Percentiles rank a stretch among this genome's conserved stretches.
Conservation (phyloP, 2,888 invertebrate species). For the Lasioglossum villosulum region DNA sequence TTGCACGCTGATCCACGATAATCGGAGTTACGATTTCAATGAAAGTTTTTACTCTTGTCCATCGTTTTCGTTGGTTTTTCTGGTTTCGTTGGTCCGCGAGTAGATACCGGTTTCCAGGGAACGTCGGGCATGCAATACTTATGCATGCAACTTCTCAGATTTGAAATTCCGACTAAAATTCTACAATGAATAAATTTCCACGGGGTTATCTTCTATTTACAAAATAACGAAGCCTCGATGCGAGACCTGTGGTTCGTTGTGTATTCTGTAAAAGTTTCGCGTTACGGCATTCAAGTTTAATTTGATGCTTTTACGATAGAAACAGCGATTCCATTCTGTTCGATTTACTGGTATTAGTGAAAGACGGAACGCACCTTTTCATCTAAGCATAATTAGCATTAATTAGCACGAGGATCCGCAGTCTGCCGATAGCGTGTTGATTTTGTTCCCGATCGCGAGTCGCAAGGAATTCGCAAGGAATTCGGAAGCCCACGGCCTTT, state of each 20-base stretch:
- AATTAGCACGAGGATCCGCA: neutral
- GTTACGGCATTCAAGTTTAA: too few relatives aligned
- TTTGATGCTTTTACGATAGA: too few relatives aligned
- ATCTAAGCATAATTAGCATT: neutral
- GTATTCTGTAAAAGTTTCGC: neutral
- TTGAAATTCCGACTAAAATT: conserved; percentile 49
- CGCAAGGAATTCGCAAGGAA: neutral
- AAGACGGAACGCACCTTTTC: neutral
- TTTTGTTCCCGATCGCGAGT: neutral
- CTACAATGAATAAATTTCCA: conserved; percentile 41
- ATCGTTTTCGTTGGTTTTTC: conserved; percentile 35
- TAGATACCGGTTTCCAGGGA: conserved; percentile 20
- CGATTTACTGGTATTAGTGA: too few relatives aligned
- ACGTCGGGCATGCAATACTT: too few relatives aligned
- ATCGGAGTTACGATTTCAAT: too few relatives aligned
- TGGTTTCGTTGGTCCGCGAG: neutral
- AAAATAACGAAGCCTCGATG: conserved; percentile 36
- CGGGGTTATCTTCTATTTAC: conserved; percentile 15
- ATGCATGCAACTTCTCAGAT: conserved; percentile 51
- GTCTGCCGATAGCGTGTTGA: neutral
- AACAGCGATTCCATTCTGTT: too few relatives aligned
- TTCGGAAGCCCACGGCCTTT: neutral
- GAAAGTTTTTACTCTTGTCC: neutral
- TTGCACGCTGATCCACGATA: too few relatives aligned
- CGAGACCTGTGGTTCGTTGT: neutral